These are phyloP conservation scores for Mythimna albipuncta DNA, from an alignment of 2,888 invertebrate genomes.

Conservation along the genomic window DNA sequence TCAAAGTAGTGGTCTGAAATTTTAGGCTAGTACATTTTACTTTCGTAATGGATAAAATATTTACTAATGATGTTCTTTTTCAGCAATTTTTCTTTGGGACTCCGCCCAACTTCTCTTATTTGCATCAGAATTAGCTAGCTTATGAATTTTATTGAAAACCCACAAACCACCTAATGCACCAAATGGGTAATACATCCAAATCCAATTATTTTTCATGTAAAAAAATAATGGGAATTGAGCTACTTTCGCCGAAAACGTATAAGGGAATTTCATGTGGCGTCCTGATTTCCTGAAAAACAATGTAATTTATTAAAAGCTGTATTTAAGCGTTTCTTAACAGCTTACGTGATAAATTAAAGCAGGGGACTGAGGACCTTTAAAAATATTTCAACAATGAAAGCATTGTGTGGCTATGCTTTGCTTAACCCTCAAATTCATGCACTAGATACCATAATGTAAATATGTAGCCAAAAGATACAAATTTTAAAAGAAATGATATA, in stretches of 20 bases:
- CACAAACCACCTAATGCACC: constrained; percentile 90
- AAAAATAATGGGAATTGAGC: constrained; percentile 95
- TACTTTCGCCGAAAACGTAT: constrained; percentile 95
- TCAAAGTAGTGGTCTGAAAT: not conserved
- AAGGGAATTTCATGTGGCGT: constrained; percentile 96
- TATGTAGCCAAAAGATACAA: not conserved
- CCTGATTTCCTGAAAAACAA: constrained; percentile 83
- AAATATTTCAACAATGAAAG: not conserved
- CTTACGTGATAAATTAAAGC: not conserved
- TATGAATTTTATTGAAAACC: constrained; percentile 93
- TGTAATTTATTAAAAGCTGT: not conserved
- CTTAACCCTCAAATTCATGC: not conserved
- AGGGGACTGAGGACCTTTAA: not conserved
- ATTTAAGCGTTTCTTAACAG: not conserved
- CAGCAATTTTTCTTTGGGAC: constrained; percentile 78
- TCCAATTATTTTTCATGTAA: constrained; percentile 93
- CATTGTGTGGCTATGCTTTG: not conserved
- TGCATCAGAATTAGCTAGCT: constrained; percentile 88
- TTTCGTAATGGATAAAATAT: not conserved
- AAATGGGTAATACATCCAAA: constrained; percentile 93
- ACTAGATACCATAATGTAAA: not conserved
- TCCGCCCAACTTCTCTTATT: constrained; percentile 82
- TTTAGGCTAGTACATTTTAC: not conserved
- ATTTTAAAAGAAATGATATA: too few relatives aligned
- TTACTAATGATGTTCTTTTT: constrained; percentile 76